Evolutionary conservation across 2,888 invertebrate species (phyloP), one percentile per base, ranked within the genome.

Genomic region (Chaitophorus viminalis): DNA sequence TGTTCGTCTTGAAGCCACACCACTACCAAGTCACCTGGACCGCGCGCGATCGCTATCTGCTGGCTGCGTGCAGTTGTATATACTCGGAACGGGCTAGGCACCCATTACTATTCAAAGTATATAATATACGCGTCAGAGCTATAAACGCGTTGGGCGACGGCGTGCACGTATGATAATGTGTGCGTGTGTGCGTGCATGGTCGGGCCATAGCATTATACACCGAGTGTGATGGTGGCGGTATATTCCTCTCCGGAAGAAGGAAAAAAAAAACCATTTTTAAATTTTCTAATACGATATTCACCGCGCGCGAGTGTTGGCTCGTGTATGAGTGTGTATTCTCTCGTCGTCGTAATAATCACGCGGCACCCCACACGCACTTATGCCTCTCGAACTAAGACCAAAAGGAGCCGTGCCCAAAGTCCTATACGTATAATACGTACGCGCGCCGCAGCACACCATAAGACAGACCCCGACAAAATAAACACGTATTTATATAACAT

Each of bases 391-490:
- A 31, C 70, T 3, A 29, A 9, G 65, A 65, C 25, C 25, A 60
- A 60, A 25, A 60, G 60, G 3, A 60, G 68, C 70, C 70, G 70
- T 70, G 70, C 70, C 70, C 70, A 70, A 70, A 70, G 70, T 31
- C 29, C 70, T 17, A 31, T 70, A 11, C 68, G 1, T n/a, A n/a
- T 52, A 52, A 36, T 36, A 46, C 11, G 11, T 21, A 54, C 60
- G 29, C 70, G 70, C 29, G 31, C 29, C 17, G n/a, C n/a, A n/a
- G n/a, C n/a, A n/a, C n/a, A n/a, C n/a, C n/a, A n/a, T n/a, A n/a
- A n/a, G n/a, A n/a, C n/a, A n/a, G n/a, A 70, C 11, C n/a, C 31
- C 29, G 31, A 70, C 70, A 70, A 31, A 70, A 70, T 31, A 14
- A 29, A 70, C 70, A 70, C 31, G 70, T 68, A 29, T 14, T 21